Evolutionary conservation across 2,113 vertebrate genomes (phyloP).

Genomic region (Daphoenositta chrysoptera): DNA sequence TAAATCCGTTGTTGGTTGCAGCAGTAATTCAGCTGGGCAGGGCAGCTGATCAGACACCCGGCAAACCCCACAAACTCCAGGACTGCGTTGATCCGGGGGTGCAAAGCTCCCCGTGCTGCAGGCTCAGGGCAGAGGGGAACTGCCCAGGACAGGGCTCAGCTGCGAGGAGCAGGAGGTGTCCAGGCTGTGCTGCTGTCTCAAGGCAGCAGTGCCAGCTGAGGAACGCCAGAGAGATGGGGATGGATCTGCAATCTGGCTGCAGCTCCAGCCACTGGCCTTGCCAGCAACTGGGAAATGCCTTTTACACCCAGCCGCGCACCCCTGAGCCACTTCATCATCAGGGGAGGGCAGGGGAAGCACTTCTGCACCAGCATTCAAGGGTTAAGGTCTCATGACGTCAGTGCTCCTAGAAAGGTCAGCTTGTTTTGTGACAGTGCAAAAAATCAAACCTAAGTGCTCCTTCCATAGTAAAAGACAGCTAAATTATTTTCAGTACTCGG

Average conservation of each 20-base stretch:
- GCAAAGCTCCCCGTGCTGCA: too few species aligned
- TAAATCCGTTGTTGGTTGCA: neutral
- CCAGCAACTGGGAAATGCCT: neutral
- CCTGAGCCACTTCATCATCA: neutral
- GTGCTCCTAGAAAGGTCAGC: neutral
- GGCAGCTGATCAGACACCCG: neutral
- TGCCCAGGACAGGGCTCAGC: neutral
- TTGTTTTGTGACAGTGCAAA: neutral
- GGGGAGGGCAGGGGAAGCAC: neutral
- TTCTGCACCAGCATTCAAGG: neutral
- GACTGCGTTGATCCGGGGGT: too few species aligned
- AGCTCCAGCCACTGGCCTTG: neutral
- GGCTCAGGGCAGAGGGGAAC: too few species aligned
- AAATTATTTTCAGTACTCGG: neutral
- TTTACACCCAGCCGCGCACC: neutral
- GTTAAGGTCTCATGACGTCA: neutral
- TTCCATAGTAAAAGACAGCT: neutral
- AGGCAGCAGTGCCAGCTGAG: neutral
- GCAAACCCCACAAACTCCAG: neutral
- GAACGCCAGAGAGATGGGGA: neutral
- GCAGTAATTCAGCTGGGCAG: neutral
- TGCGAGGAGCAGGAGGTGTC: neutral
- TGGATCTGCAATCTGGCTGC: neutral
- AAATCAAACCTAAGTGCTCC: neutral
- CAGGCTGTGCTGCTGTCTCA: neutral